phyloP scores from a whole-genome alignment of 2,888 invertebrate genomes.

The Athetis lepigone region DNA sequence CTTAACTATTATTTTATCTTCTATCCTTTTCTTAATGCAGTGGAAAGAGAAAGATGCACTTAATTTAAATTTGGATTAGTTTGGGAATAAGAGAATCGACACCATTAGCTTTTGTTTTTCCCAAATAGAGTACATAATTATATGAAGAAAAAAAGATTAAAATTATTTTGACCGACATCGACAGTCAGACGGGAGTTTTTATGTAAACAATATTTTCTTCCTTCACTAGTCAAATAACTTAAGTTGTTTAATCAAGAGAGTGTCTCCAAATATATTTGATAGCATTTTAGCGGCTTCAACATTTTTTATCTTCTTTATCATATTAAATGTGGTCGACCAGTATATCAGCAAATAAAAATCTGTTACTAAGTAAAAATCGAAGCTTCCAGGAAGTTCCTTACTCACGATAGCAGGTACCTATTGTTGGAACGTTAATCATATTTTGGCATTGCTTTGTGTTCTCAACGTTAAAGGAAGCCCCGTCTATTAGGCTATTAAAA shows the following conservation, averaged over 20 bases:
- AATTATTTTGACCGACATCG: too few relatives aligned
- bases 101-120: too few relatives aligned
- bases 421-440: conserved; percentile 45
- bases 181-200: too few relatives aligned
- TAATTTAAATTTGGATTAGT: too few relatives aligned
- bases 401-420: conserved; percentile 18
- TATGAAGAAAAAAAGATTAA: too few relatives aligned
- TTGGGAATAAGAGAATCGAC: too few relatives aligned
- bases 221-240: background rate
- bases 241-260: background rate
- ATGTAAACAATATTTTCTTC: too few relatives aligned
- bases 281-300: background rate
- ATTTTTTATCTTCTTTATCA: background rate
- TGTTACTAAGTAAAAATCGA: background rate
- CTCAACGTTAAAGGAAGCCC: conserved; percentile 42
- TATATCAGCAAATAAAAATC: background rate
- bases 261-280: background rate
- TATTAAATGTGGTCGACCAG: background rate
- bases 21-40: too few relatives aligned
- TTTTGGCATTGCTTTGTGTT: conserved; percentile 40
- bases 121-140: too few relatives aligned
- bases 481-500: conserved; percentile 46
- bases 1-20: too few relatives aligned
- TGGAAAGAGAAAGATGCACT: too few relatives aligned
- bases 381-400: conserved; percentile 13